These are phyloP conservation scores for Indicator indicator DNA, from an alignment of 2,113 vertebrate species.

Conservation along the genomic window DNA sequence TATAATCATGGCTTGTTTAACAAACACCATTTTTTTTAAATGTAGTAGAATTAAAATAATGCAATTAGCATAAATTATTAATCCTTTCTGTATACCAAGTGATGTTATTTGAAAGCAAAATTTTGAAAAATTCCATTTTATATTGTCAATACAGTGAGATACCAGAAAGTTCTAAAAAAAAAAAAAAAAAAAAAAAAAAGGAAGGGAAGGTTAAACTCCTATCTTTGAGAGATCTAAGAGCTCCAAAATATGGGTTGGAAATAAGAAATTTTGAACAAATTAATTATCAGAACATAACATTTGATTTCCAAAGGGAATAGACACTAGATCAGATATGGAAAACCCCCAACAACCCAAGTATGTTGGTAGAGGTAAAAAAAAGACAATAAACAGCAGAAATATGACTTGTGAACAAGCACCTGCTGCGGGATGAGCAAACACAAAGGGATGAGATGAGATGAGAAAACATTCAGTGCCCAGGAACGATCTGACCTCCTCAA, in stretches of 20 bases:
- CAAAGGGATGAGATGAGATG: not conserved
- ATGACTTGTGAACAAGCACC: not conserved
- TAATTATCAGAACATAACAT: not conserved
- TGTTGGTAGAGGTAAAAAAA: not conserved
- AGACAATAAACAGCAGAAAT: not conserved
- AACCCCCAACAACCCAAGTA: not conserved
- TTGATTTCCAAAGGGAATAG: not conserved
- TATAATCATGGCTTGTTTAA: not conserved
- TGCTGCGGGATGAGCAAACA: rapidly evolving
- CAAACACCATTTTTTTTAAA: not conserved
- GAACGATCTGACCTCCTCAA: not conserved
- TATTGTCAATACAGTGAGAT: not conserved
- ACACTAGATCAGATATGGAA: not conserved
- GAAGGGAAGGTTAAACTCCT: not conserved
- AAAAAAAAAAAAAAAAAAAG: not conserved
- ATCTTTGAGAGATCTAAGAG: not conserved
- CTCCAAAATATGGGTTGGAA: not conserved
- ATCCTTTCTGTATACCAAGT: not conserved
- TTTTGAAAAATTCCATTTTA: not conserved
- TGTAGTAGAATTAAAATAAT: not conserved
- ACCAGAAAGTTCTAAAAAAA: not conserved
- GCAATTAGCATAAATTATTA: not conserved
- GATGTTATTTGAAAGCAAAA: not conserved
- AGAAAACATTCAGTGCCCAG: not conserved
- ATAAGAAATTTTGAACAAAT: not conserved